These are phyloP conservation scores for Teinopalpus imperialis DNA, from an alignment of 2,888 invertebrate genomes.

Conservation along the genomic window DNA sequence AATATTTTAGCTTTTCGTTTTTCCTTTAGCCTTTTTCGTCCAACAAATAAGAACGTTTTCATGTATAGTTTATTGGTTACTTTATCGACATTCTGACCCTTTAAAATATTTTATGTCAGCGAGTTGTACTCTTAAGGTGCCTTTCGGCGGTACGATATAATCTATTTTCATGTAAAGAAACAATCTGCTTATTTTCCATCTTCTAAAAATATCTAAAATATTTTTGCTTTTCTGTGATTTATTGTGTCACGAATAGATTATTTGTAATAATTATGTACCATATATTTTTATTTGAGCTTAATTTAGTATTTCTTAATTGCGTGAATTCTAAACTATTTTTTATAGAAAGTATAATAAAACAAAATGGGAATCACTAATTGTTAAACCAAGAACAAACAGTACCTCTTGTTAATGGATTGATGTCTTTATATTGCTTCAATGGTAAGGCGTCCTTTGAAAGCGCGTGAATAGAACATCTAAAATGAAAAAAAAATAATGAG, in stretches of 20 bases:
- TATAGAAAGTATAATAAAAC: too few relatives aligned
- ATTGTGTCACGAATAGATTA: too few relatives aligned
- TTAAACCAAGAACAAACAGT: too few relatives aligned
- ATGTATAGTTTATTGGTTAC: not conserved
- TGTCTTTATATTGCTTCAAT: not conserved
- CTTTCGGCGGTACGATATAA: not conserved
- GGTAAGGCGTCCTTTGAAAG: slow-evolving; percentile 5
- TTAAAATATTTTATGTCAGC: slow-evolving; percentile 8
- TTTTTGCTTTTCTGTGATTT: not conserved
- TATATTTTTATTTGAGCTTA: too few relatives aligned
- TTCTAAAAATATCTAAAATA: not conserved
- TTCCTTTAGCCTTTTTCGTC: not conserved
- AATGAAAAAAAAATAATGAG: slow-evolving; percentile 15
- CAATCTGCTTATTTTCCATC: too few relatives aligned
- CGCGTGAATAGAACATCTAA: slow-evolving; percentile 10
- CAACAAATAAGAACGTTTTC: slow-evolving; percentile 8
- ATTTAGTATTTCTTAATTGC: too few relatives aligned
- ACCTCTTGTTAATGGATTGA: too few relatives aligned
- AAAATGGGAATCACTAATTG: not conserved
- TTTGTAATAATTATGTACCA: too few relatives aligned
- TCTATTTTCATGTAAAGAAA: not conserved
- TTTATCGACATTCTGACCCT: slow-evolving; percentile 10
- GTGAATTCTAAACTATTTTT: too few relatives aligned
- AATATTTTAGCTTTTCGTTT: slow-evolving; percentile 18
- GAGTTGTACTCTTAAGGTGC: not conserved